phyloP scores from a whole-genome alignment of 1,140 invertebrate species.

The Drosophila mojavensis region DNA sequence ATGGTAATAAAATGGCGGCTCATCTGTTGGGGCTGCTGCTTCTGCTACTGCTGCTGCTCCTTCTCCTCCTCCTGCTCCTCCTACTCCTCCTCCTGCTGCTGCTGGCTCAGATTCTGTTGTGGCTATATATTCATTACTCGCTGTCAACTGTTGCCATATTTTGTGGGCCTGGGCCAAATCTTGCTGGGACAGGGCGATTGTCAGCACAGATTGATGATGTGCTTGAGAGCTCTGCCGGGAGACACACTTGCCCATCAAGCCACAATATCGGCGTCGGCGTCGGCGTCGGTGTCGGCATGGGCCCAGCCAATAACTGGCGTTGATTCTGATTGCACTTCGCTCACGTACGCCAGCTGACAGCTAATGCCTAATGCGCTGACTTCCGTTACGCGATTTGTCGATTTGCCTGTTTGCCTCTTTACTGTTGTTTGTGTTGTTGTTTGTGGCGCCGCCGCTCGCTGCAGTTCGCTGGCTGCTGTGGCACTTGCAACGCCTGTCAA shows the following conservation, averaged over 20 bases:
- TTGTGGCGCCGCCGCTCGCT: not conserved
- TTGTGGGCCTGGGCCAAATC: conserved; percentile 79
- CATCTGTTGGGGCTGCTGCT: conserved; percentile 26
- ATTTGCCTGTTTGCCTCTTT: not conserved
- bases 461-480: not conserved
- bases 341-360: conserved; percentile 26
- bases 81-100: conserved; percentile 38
- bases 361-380: conserved; percentile 39
- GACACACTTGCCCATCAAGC: conserved; percentile 80
- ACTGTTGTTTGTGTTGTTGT: not conserved
- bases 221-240: conserved; percentile 59
- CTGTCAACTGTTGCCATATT: conserved; percentile 81
- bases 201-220: conserved; percentile 82
- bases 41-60: conserved; percentile 5
- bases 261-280: conserved; percentile 6
- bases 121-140: conserved; percentile 81
- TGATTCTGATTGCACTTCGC: conserved; percentile 20
- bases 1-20: conserved; percentile 67
- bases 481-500: conserved; percentile 21
- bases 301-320: conserved; percentile 5
- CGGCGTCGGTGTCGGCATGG: not conserved
- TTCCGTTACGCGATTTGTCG: conserved; percentile 1
- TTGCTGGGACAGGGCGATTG: conserved; percentile 73
- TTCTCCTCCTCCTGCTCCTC: not conserved
- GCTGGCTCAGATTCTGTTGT: conserved; percentile 18